A percentile compares a stretch with the other conserved stretches of the same genome.
These are phyloP conservation scores for Paragorgia papillata DNA, from an alignment of 92 coral and sea anemone genomes.

Conservation along the genomic window DNA sequence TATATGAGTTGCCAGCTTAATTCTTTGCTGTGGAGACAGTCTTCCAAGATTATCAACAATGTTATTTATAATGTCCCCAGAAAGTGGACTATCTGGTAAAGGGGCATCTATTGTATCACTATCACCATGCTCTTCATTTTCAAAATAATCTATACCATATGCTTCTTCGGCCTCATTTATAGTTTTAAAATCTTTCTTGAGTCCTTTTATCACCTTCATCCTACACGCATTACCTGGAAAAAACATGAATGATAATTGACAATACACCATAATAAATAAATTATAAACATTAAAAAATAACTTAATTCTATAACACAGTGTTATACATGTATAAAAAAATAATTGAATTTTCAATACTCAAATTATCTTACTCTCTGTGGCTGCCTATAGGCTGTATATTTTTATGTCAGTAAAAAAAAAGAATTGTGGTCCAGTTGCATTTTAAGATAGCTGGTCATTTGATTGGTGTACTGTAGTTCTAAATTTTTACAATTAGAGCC, in stretches of 20 bases:
- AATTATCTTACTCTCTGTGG: no score
- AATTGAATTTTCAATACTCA: no score
- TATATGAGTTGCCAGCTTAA: conserved; percentile 23
- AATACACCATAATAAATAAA: no score
- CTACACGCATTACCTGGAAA: conserved; percentile 48
- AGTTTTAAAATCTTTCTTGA: conserved; percentile 19
- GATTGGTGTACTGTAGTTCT: no score
- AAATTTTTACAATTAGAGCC: no score
- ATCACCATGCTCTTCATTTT: conserved; percentile 7
- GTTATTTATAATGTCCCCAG: conserved; percentile 31
- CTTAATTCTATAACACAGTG: no score
- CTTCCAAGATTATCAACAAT: conserved; percentile 7
- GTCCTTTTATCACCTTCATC: conserved; percentile 20
- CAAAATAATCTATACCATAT: conserved; percentile 26
- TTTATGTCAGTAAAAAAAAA: no score
- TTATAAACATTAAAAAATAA: not conserved
- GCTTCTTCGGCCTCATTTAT: conserved; percentile 53
- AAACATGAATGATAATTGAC: no score
- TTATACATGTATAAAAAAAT: no score
- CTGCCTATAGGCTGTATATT: no score
- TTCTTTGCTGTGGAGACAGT: conserved; percentile 23
- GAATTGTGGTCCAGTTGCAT: no score
- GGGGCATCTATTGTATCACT: not conserved
- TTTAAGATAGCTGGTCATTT: no score
- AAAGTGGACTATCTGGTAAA: not conserved